Conservation (phyloP, 2,113 vertebrate genomes). For the Puntigrus tetrazona region DNA sequence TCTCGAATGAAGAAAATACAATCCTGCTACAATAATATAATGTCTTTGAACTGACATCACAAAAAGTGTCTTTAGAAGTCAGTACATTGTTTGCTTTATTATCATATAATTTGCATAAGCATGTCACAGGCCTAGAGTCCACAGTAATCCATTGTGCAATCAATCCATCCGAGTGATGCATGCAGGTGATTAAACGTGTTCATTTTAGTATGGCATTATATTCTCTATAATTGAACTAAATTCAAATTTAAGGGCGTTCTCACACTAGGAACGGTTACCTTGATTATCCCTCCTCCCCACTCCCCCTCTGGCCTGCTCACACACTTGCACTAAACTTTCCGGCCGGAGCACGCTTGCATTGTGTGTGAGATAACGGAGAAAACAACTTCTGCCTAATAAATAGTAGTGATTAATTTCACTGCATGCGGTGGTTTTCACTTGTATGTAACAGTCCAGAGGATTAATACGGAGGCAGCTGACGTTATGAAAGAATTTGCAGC, state of each 20-base stretch:
- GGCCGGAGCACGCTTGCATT: too few species aligned
- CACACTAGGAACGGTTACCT: too few species aligned
- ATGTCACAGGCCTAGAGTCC: background rate
- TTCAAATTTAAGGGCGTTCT: background rate
- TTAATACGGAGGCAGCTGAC: too few species aligned
- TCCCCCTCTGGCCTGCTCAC: too few species aligned
- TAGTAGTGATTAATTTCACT: too few species aligned
- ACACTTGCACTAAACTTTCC: too few species aligned
- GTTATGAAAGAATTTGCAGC: too few species aligned
- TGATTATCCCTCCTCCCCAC: too few species aligned
- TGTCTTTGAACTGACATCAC: background rate
- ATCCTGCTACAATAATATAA: background rate
- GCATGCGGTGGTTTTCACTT: too few species aligned
- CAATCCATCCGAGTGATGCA: background rate
- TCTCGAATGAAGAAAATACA: background rate
- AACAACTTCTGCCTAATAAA: too few species aligned
- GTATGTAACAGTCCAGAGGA: too few species aligned
- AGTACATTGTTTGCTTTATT: background rate
- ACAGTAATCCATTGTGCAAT: background rate
- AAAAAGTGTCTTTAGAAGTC: background rate
- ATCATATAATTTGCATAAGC: background rate
- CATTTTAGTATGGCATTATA: background rate
- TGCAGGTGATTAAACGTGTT: background rate
- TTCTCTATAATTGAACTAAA: background rate
- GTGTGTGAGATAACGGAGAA: too few species aligned